These are phyloP conservation scores for Anser cygnoides DNA, from an alignment of 2,113 vertebrate species.

Conservation along the genomic window DNA sequence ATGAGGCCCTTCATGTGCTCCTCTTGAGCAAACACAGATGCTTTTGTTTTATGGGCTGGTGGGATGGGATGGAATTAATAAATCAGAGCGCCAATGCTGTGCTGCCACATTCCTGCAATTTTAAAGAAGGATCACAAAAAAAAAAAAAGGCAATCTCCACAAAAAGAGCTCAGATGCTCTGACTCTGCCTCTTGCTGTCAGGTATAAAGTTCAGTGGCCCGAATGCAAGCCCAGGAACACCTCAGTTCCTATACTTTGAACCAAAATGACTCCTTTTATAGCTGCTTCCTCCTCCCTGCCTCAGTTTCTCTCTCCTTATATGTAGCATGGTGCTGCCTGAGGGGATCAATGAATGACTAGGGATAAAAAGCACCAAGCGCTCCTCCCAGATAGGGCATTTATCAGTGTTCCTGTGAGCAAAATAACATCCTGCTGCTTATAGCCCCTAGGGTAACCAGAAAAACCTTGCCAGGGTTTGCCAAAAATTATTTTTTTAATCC, in stretches of 20 bases:
- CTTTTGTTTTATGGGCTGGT: conserved; percentile 73
- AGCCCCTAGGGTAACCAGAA: not conserved
- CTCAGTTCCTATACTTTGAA: not conserved
- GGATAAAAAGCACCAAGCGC: not conserved
- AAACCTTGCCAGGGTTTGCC: not conserved
- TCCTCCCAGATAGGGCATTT: not conserved
- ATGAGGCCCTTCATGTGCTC: conserved; percentile 72
- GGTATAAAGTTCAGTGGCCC: not conserved
- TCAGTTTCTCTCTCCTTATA: not conserved
- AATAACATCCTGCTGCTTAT: not conserved
- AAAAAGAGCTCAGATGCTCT: conserved; percentile 2
- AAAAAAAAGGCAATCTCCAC: conserved; percentile 20
- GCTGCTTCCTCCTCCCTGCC: not conserved
- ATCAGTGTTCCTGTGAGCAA: not conserved
- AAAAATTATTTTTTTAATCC: conserved; percentile 3
- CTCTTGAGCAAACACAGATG: conserved; percentile 74
- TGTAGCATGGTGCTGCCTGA: not conserved
- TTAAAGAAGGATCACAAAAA: conserved; percentile 62
- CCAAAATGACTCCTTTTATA: not conserved
- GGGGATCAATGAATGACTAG: not conserved
- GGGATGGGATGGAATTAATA: conserved; percentile 72
- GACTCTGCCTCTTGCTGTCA: not conserved
- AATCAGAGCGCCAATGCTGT: conserved; percentile 62
- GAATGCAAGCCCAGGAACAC: not conserved
- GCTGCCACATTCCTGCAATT: conserved; percentile 70